Conservation (phyloP, 2,113 vertebrate genomes). For the Oncorhynchus masou region DNA sequence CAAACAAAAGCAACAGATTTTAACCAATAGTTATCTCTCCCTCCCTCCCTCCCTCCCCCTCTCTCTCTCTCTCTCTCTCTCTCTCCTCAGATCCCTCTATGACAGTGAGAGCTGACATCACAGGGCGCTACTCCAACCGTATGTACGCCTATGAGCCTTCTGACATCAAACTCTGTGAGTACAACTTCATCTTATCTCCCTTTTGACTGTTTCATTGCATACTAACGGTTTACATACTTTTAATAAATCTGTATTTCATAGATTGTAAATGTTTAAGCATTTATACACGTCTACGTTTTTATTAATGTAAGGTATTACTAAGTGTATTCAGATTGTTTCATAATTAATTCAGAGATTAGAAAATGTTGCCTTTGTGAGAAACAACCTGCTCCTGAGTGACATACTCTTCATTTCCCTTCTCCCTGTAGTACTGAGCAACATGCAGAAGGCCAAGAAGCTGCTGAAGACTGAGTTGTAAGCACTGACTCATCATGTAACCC, state of each 20-base stretch:
- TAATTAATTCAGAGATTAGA: background rate
- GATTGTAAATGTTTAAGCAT: too few relatives aligned
- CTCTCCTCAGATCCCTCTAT: constrained; percentile 85
- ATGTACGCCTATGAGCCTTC: constrained; percentile 89
- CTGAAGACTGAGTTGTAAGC: constrained; percentile 75
- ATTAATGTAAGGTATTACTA: too few relatives aligned
- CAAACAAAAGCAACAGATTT: background rate
- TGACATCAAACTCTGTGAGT: constrained; percentile 85
- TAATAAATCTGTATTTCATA: too few relatives aligned
- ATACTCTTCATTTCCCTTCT: background rate
- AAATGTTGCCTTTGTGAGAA: background rate
- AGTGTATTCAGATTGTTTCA: background rate
- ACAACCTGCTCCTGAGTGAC: background rate
- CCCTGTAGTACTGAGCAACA: constrained; percentile 69
- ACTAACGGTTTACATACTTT: too few relatives aligned
- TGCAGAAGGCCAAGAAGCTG: constrained; percentile 73
- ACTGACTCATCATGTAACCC: background rate
- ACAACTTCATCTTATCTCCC: background rate
- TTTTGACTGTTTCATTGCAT: background rate
- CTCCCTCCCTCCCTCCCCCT: background rate
- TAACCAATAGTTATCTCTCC: background rate
- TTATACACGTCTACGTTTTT: too few relatives aligned
- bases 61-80: background rate
- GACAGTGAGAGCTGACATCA: constrained; percentile 94
- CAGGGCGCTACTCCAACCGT: constrained; percentile 89